Percentiles rank a stretch among this genome's conserved stretches.
These are phyloP conservation scores for Diaprepes abbreviatus DNA, from an alignment of 2,888 invertebrate genomes.

Conservation along the genomic window DNA sequence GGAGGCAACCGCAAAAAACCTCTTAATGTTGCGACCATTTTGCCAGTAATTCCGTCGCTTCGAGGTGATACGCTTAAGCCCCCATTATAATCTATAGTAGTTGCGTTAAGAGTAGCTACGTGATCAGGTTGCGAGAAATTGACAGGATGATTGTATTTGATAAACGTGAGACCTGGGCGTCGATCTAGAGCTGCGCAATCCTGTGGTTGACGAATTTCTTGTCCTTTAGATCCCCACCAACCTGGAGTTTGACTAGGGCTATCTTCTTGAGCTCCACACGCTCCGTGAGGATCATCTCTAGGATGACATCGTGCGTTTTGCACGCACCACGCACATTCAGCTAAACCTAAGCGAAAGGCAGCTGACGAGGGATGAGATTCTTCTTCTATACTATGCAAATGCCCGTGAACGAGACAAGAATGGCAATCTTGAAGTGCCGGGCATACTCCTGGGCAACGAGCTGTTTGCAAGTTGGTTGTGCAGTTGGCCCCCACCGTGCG, in stretches of 20 bases:
- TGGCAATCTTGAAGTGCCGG: conserved; percentile 90
- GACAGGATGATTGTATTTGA: conserved; percentile 89
- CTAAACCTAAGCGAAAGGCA: conserved; percentile 82
- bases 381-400: conserved; percentile 65
- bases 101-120: conserved; percentile 55
- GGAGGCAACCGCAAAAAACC: conserved; percentile 88
- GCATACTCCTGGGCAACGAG: conserved; percentile 89
- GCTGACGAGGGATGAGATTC: conserved; percentile 71
- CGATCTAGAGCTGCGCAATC: conserved; percentile 85
- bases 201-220: conserved; percentile 73
- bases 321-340: conserved; percentile 93
- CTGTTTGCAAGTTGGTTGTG: conserved; percentile 90
- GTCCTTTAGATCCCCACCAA: conserved; percentile 92
- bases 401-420: conserved; percentile 88
- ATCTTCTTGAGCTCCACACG: conserved; percentile 84
- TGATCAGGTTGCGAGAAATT: conserved; percentile 89
- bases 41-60: conserved; percentile 69
- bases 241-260: conserved; percentile 86
- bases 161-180: conserved; percentile 89
- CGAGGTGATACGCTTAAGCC: conserved; percentile 33
- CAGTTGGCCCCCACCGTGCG: conserved; percentile 90
- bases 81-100: conserved; percentile 77
- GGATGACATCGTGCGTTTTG: conserved; percentile 93
- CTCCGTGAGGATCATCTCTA: conserved; percentile 85
- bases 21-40: conserved; percentile 80